Base-by-base conservation (phyloP, 1,140 invertebrate genomes). In the Caenorhabditis tropicalis region DNA sequence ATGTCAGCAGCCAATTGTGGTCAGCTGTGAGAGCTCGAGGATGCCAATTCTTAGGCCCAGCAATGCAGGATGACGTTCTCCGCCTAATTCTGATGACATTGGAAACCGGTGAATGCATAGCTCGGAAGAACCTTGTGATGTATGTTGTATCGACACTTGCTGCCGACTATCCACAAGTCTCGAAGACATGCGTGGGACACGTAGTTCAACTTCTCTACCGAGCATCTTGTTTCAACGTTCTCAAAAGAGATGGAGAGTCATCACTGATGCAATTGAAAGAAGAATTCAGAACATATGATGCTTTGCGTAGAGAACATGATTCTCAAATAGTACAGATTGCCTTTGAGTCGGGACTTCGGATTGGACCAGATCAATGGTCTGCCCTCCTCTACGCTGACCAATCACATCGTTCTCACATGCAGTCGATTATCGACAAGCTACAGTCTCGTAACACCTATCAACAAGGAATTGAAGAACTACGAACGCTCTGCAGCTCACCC, bases 221-320 rank as follows among this genome's bases (percentile, higher is more conserved):
- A 88, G 97, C 97, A 53, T 98, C 96, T 81, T 99, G 97, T 93
- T 99, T 99, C 91, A 98, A 98, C 93, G 96, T 96, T 56, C 96
- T 96, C 10, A 99, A 99, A 92, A 93, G 97, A 29, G 96, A 98
- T 90, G 96, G 96, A 16, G 96, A 99, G 92, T 98, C 97, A 0
- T 98, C 97, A 2, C 92, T 99, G 46, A 99, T 99, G 98, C 96
- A 99, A 92, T 91, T 99, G 6, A 98, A 99, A 91, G 96, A 98
- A 90, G 97, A 99, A 90, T 99, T 98, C 90, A 94, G 97, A 19
- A 96, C 95, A 1, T 98, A 98, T 90, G 96, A 99, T 85, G 94
- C 95, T 4, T 91, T 99, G 21, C 93, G 98, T 79, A 93, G 96
- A 0, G 97, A 99, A 91, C 98, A 99, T 89, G 97, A 99, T 92